These are phyloP conservation scores for Megaceryle alcyon DNA, from an alignment of 2,797 vertebrate species.

Conservation along the genomic window DNA sequence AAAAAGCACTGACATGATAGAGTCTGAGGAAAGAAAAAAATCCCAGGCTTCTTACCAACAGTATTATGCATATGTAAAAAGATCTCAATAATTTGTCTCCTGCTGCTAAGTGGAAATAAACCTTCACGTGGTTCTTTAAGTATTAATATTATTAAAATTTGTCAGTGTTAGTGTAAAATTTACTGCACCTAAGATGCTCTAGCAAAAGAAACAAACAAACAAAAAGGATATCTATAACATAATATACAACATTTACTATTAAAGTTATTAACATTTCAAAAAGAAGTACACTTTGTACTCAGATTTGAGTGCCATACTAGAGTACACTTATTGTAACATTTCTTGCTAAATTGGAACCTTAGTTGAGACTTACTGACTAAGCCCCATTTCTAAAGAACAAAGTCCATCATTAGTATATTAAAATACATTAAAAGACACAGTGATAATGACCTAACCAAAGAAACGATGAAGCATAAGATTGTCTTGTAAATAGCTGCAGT, in stretches of 20 bases:
- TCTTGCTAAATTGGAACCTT: background rate
- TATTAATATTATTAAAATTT: background rate
- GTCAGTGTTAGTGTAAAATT: background rate
- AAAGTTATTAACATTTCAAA: background rate
- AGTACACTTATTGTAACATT: background rate
- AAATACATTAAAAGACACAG: background rate
- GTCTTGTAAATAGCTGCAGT: background rate
- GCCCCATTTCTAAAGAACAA: background rate
- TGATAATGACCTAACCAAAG: background rate
- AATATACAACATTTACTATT: background rate
- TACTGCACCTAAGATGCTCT: background rate
- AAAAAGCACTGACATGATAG: constrained; percentile 47
- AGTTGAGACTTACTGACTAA: background rate
- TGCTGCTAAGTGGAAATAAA: background rate
- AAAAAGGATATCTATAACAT: background rate
- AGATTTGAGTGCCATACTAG: background rate
- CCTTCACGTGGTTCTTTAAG: background rate
- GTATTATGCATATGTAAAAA: background rate
- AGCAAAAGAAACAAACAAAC: background rate
- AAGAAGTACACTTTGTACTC: background rate
- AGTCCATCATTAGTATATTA: background rate
- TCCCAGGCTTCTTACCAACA: background rate
- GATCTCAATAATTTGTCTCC: background rate
- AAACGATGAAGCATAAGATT: background rate
- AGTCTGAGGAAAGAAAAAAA: constrained; percentile 8